Evolutionary conservation across 2,888 invertebrate species (phyloP).

Genomic region (Oxyteleia sp.): DNA sequence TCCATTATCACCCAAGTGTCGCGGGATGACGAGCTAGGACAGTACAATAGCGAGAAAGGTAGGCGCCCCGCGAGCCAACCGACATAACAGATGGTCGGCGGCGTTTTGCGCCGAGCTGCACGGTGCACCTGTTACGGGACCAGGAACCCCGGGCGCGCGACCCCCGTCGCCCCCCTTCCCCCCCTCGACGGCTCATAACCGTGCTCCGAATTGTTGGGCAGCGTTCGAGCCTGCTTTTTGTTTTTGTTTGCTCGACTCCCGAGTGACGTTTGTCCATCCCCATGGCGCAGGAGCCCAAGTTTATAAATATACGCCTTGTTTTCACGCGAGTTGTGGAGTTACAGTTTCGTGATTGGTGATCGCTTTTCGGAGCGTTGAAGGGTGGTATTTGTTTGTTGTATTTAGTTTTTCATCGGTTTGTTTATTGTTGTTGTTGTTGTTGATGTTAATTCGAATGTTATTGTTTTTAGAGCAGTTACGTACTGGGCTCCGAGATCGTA

Average conservation of each 20-base stretch:
- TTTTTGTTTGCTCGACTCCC: conserved; percentile 25
- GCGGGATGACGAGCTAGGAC: conserved; percentile 96
- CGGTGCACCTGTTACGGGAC: conserved; percentile 64
- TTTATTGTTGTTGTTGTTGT: too few species aligned
- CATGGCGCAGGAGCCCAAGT: conserved; percentile 21
- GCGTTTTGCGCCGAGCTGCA: conserved; percentile 69
- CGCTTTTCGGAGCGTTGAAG: too few species aligned
- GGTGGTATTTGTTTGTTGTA: too few species aligned
- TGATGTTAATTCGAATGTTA: too few species aligned
- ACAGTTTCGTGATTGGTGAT: conserved; percentile 18
- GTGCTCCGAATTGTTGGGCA: background rate
- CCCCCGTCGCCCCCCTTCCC: conserved; percentile 16
- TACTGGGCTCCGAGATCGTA: too few species aligned
- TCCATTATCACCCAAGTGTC: conserved; percentile 99
- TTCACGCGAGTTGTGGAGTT: background rate
- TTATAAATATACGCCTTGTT: conserved; percentile 30
- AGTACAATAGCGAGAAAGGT: conserved; percentile 98
- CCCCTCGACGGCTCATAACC: background rate
- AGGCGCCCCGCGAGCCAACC: conserved; percentile 60
- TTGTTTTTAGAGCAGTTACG: too few species aligned
- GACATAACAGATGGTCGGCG: conserved; percentile 69
- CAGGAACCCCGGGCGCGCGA: too few species aligned
- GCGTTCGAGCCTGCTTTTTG: background rate
- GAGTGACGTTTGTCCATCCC: conserved; percentile 23
- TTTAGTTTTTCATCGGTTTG: background rate